Evolutionary conservation across 2,888 invertebrate genomes (phyloP), one percentile per base, ranked within the genome.

Genomic region (Petrolisthes manimaculis): DNA sequence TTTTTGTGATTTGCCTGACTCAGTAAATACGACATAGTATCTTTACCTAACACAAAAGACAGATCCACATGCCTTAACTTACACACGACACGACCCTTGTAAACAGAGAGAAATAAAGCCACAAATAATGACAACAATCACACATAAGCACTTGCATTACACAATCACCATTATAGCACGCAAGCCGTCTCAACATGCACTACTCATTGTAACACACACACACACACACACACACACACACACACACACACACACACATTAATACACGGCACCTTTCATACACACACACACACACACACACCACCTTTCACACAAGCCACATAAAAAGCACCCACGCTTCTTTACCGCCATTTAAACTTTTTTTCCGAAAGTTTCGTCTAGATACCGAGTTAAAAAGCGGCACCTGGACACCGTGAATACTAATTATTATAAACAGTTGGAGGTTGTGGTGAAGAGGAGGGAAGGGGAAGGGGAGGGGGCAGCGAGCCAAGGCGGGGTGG

Each of bases 251-350:
- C 77, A 78, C 78, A 53, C 78, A 54, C 78, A 78, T 54, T 53
- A 51, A 78, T 54, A 79, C 53, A 53, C 79, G 5, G n/a, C 51
- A 21, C 12, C 79, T n/a, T 54, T n/a, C 53, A 37, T 54, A 51
- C 53, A 79, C 79, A 79, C 79, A 79, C 79, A 79, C 79, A 79
- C 79, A 54, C 54, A 80, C 54, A 56, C 80, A 80, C 80, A 54
- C 80, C 37, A 37, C 37, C 37, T 37, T 37, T 37, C 37, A 37
- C 37, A 37, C 37, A 37, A 37, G 37, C 37, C 37, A 37, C 61
- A 61, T 61, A 61, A 61, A 61, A 61, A 37, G 55, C 80, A 80
- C 80, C 54, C 80, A 80, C 80, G 21, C 80, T 21, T 80, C 80
- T 56, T 55, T 55, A 55, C 80, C 80, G 56, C 21, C 80, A 80